Conservation (phyloP, 1,140 invertebrate species). For the Pollicipes pollicipes region DNA sequence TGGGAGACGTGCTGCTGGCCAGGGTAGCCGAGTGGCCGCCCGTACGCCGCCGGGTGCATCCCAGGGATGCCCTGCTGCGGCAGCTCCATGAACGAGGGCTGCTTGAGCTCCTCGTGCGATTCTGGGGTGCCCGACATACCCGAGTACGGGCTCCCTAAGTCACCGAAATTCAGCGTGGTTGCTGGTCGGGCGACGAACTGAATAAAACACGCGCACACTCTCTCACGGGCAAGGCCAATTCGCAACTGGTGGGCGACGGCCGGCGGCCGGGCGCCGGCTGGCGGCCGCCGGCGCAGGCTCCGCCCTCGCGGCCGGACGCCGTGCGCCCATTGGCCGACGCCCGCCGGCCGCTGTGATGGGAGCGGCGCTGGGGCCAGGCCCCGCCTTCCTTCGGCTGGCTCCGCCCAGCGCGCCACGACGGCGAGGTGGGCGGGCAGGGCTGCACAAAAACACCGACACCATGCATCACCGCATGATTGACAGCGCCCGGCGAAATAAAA, state of each 20-base stretch:
- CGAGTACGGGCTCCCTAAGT: constrained; percentile 21
- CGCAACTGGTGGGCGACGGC: not conserved
- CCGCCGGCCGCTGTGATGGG: not conserved
- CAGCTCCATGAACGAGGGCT: constrained; percentile 31
- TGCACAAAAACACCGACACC: not conserved
- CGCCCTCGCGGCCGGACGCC: not conserved
- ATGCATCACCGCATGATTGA: not conserved
- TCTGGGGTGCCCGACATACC: constrained; percentile 23
- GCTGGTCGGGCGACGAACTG: constrained; percentile 4
- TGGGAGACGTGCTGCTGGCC: not conserved
- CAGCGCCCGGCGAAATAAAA: not conserved
- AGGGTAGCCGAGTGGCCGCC: not conserved
- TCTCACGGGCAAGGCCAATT: not conserved
- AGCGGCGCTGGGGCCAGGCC: not conserved
- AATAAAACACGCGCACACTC: not conserved
- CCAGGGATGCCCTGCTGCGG: constrained; percentile 24
- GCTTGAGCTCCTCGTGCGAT: constrained; percentile 25
- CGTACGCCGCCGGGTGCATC: constrained; percentile 13
- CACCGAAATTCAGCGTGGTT: constrained; percentile 24
- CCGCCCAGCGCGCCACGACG: no score
- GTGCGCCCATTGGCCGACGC: not conserved
- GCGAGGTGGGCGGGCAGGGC: not conserved
- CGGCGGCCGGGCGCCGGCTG: no score
- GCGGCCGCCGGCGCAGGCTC: not conserved
- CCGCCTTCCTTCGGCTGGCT: no score